Percentiles rank a stretch among this genome's conserved stretches.
These are phyloP conservation scores for Myotis yumanensis DNA, from an alignment of 2,113 vertebrate species.

Conservation along the genomic window DNA sequence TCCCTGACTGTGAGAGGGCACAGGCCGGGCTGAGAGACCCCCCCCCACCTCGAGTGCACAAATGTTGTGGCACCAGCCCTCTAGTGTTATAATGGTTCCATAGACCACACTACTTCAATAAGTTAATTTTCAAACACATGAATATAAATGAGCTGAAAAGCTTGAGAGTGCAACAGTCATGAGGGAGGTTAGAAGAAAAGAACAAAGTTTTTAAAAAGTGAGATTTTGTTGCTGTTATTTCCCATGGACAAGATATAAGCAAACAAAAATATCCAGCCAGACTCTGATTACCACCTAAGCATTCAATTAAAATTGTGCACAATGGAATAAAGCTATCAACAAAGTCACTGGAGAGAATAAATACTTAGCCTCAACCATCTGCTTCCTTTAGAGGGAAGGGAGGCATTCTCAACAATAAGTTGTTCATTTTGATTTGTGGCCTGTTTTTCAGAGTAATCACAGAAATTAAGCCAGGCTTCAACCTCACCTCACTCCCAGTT, in stretches of 20 bases:
- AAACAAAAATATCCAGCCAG: constrained; percentile 6
- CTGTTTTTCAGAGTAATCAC: neutral
- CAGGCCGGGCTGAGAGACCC: too few species aligned
- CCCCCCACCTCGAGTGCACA: too few species aligned
- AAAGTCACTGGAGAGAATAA: neutral
- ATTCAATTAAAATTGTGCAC: neutral
- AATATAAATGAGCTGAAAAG: neutral
- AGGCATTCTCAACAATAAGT: neutral
- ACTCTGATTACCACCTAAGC: neutral
- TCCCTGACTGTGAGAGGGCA: too few species aligned
- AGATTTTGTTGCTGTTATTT: neutral
- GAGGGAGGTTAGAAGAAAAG: neutral
- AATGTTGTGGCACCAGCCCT: too few species aligned
- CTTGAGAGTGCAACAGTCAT: neutral
- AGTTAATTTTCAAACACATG: constrained; percentile 25
- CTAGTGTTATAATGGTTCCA: neutral
- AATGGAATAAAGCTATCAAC: neutral
- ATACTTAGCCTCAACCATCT: neutral
- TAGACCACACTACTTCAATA: neutral
- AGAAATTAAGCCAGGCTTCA: neutral
- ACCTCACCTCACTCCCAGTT: neutral
- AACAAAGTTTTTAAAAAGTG: neutral
- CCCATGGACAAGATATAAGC: neutral
- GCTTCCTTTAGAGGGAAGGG: neutral
- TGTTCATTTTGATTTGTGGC: neutral